Base-by-base conservation (phyloP, 2,797 vertebrate genomes). In the Mormyrus proboscirostris region DNA sequence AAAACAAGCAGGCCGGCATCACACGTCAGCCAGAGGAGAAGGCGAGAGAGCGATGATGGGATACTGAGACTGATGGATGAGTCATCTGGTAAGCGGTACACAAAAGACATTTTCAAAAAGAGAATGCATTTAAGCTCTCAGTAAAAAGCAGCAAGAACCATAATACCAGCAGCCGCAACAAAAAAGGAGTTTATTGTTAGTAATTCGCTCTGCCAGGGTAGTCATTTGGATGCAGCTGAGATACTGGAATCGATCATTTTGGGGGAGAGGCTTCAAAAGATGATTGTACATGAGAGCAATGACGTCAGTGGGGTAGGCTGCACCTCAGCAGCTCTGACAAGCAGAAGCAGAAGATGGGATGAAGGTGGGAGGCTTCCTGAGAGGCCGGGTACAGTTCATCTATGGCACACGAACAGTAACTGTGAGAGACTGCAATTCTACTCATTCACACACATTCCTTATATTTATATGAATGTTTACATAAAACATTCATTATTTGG, bases 191-290 rank as follows among this genome's bases (percentile, higher is more conserved):
- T 49, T 84, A 29, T 84, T 84, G 44, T 84, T 25, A 84, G 44
- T 49, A 51, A 50, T 51, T 8, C 8, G 19, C 82, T 12, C 44
- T 29, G n/a, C 49, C 16, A 14, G n/a, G n/a, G 9, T 84, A 84
- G 22, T 84, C 82, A 84, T 51, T 51, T 84, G 47, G 82, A 51
- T 51, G 38, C 14, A 79, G 73, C 38, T 1, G 73, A n/a, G 73
- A 79, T 79, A 79, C 33, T 44, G 73, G 44, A 79, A 79, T 79
- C 73, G 38, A 79, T 79, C 73, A 79, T 79, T 79, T 79, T 44
- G 16, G 73, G 33, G 73, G 33, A 19, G 38, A 79, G 73, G 38
- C 73, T 79, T 44, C 73, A 44, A 41, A 79, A 38, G 29, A 73
- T 73, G 65, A 79, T 79, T 79, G 73, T 79, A n/a, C 6, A 44